Base-by-base conservation (phyloP, 2,797 vertebrate genomes). In the Smutsia temminckii region DNA sequence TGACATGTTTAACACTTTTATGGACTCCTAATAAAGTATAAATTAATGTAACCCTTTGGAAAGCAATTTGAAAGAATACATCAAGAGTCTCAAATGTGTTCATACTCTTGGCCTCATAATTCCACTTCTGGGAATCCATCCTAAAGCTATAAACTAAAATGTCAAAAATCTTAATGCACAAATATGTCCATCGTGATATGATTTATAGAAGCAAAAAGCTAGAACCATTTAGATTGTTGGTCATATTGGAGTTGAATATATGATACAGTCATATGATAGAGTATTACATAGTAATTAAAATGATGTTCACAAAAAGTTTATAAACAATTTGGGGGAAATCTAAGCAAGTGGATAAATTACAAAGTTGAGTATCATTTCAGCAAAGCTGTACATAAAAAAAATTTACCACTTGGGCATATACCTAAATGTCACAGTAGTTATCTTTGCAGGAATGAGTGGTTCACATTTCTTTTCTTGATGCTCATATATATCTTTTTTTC, bases 41-140 rank as follows among this genome's bases (percentile, higher is more conserved):
- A 80, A 96, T 97, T 96, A 96, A 94, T 94, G 53, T 61, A 83
- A 80, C 46, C 57, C 27, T 80, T 95, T 94, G 83, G 86, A 97
- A 96, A 96, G 95, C 89, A 97, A 94, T 93, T 94, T 96, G 78
- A 84, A 94, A 89, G 96, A 88, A 92, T 75, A 27, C 37, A 95
- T 93, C 46, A 93, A 85, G 66, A 88, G 57, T 51, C 90, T 96
- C 90, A 95, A 97, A 87, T 77, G 90, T n/a, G 49, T 63, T 83
- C 29, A 3, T 72, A n/a, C 68, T 71, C 88, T 85, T 90, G 88
- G 77, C 91, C 92, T 91, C 90, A 37, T 90, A 66, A 85, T 94
- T 94, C 86, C 68, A 88, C 93, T 92, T 95, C 95, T 96, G 94
- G 95, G 95, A 96, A 91, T 68, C 40, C 83, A 86, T 96, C 89